Conservation (phyloP, 2,888 invertebrate species). For the Apoderus coryli region DNA sequence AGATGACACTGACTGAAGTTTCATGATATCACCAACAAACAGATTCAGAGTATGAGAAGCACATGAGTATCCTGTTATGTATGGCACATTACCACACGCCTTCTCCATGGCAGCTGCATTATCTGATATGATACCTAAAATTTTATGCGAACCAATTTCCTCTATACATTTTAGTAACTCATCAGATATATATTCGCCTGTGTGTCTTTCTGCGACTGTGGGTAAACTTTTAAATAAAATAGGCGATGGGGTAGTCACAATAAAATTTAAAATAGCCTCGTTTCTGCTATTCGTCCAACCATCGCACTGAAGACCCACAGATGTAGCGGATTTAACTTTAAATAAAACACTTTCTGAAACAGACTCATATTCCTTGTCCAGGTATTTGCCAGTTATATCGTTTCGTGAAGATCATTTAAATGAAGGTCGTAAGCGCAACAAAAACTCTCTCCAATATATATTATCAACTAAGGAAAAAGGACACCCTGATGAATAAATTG, state of each 20-base stretch:
- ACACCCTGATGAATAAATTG: conserved; percentile 6
- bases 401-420: conserved; percentile 2
- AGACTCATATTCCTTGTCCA: conserved; percentile 1
- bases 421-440: conserved; percentile 1
- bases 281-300: conserved; percentile 15
- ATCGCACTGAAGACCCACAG: conserved; percentile 9
- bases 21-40: conserved; percentile 14
- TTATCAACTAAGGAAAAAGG: conserved; percentile 4
- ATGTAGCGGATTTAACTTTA: not conserved
- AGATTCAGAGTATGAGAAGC: conserved; percentile 17
- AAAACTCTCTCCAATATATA: conserved; percentile 4
- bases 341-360: not conserved
- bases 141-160: conserved; percentile 7
- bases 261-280: conserved; percentile 21
- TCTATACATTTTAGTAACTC: conserved; percentile 12
- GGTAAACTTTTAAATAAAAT: conserved; percentile 18
- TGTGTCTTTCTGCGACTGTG: conserved; percentile 17
- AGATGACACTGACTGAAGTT: conserved; percentile 10
- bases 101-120: conserved; percentile 19
- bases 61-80: conserved; percentile 15
- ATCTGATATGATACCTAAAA: conserved; percentile 13
- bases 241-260: conserved; percentile 20
- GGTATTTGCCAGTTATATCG: not conserved
- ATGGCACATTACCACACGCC: conserved; percentile 13
- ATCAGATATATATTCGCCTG: conserved; percentile 17